Conservation (phyloP, 1,140 invertebrate species). For the Pogonomyrmex californicus region DNA sequence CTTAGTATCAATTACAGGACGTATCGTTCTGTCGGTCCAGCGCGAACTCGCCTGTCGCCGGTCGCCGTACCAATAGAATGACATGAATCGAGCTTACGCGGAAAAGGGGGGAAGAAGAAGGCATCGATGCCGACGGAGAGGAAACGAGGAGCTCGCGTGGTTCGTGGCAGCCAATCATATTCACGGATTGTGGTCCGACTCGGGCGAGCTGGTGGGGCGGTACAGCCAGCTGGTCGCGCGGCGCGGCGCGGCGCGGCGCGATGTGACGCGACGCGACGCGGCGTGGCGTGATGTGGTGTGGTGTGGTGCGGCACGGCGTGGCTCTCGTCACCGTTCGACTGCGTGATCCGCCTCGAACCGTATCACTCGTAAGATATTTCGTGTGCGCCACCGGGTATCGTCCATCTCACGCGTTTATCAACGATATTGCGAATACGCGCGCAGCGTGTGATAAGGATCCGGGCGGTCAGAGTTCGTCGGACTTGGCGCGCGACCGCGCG, state of each 20-base stretch:
- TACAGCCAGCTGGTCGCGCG: conserved; percentile 15
- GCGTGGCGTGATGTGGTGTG: not conserved
- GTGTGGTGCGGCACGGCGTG: not conserved
- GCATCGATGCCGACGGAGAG: conserved; percentile 46
- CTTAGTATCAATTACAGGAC: conserved; percentile 3
- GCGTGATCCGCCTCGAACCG: conserved; percentile 5
- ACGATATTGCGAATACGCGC: not conserved
- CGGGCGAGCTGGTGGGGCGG: not conserved
- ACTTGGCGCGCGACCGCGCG: not conserved
- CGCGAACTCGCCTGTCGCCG: not conserved
- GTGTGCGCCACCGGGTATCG: not conserved
- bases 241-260: not conserved
- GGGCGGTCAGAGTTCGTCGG: conserved; percentile 19
- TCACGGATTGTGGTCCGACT: conserved; percentile 51
- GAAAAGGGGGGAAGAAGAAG: conserved; percentile 30
- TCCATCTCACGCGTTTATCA: not conserved
- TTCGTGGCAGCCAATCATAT: conserved; percentile 37
- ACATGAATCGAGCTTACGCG: not conserved
- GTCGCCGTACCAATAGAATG: not conserved
- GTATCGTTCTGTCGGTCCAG: not conserved
- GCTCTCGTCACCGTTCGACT: not conserved
- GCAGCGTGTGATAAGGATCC: conserved; percentile 18
- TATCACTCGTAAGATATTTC: no score
- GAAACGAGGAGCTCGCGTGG: conserved; percentile 57
- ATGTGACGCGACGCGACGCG: not conserved